Conservation (phyloP, 2,888 invertebrate species). For the Heliconius sara region DNA sequence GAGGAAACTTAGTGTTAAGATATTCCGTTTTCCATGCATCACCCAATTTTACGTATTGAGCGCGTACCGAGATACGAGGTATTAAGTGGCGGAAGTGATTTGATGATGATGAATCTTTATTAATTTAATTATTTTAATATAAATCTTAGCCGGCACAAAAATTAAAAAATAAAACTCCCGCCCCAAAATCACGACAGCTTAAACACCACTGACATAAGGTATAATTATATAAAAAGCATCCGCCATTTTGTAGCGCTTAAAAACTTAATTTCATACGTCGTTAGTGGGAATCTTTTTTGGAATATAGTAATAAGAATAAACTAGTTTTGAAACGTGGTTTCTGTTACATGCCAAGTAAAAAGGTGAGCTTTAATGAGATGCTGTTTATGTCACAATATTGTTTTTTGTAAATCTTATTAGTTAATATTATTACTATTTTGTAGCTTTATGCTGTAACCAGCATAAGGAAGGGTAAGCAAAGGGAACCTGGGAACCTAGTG, state of each 20-base stretch:
- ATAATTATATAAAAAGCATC: slow-evolving; percentile 59
- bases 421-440: background rate
- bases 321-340: slow-evolving; percentile 36
- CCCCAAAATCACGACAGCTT: slow-evolving; percentile 14
- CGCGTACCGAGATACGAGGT: no score
- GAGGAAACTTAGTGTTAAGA: background rate
- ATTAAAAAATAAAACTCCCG: background rate
- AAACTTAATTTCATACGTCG: slow-evolving; percentile 69
- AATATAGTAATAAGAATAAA: slow-evolving; percentile 51
- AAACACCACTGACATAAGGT: slow-evolving; percentile 53
- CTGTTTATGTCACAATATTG: slow-evolving; percentile 1
- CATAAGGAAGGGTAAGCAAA: background rate
- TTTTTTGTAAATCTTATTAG: background rate
- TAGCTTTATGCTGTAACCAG: background rate
- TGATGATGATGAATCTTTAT: no score
- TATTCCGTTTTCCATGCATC: background rate
- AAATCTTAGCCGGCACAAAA: background rate
- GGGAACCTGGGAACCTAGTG: background rate
- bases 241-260: slow-evolving; percentile 65
- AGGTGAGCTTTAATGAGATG: slow-evolving; percentile 20
- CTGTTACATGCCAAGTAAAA: slow-evolving; percentile 14
- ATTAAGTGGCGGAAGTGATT: no score
- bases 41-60: no score
- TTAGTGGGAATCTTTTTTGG: slow-evolving; percentile 57
- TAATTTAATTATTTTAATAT: no score